A percentile compares a stretch with the other conserved stretches of the same genome.
Evolutionary conservation across 2,797 vertebrate species (phyloP).

Genomic region (Decapterus maruadsi): DNA sequence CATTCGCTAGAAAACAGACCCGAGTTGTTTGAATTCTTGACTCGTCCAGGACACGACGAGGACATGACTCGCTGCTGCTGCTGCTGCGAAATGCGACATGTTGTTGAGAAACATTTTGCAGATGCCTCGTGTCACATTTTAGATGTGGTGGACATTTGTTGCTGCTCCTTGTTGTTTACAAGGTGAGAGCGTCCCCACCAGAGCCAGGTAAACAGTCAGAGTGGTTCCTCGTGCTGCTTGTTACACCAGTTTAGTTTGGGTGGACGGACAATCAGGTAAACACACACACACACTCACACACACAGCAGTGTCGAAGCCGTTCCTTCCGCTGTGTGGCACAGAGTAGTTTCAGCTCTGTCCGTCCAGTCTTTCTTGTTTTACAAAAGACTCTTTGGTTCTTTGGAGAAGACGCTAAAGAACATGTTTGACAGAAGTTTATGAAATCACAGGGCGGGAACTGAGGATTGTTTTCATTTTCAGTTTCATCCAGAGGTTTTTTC

Average conservation of each 20-base stretch:
- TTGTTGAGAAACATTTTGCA: slow-evolving; percentile 19
- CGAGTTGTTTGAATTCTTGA: slow-evolving; percentile 46
- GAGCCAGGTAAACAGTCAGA: not conserved
- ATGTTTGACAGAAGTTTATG: not conserved
- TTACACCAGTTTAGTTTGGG: slow-evolving; percentile 26
- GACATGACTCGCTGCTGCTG: not conserved
- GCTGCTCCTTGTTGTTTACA: not conserved
- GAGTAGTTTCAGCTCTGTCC: too few relatives aligned
- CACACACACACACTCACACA: not conserved
- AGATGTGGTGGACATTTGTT: not conserved
- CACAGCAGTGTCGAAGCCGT: not conserved
- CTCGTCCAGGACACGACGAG: slow-evolving; percentile 21
- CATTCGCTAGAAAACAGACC: slow-evolving; percentile 43
- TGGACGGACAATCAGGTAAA: not conserved
- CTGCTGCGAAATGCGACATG: slow-evolving; percentile 6
- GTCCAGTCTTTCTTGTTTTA: slow-evolving; percentile 7
- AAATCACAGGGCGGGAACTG: not conserved
- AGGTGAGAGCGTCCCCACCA: not conserved
- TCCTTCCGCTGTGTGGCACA: not conserved
- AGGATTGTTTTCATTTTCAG: too few relatives aligned
- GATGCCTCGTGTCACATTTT: not conserved
- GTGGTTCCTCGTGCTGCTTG: not conserved
- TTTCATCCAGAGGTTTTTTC: too few relatives aligned
- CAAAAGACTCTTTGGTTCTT: too few relatives aligned
- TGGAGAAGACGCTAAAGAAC: not conserved